Conservation (phyloP, 2,888 invertebrate genomes). For the Stenolophus ochropezus region DNA sequence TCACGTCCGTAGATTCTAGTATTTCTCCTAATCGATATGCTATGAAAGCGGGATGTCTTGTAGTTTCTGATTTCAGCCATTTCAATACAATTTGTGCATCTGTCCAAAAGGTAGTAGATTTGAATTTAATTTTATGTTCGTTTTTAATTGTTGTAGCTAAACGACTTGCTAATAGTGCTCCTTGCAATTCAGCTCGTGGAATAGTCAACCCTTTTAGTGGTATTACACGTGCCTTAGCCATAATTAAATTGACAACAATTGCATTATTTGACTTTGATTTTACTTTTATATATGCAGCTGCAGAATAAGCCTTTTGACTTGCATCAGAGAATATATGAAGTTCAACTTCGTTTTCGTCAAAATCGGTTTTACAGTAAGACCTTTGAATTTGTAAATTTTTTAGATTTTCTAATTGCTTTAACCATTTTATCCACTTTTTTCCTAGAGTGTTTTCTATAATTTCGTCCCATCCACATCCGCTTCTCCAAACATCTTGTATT, state of each 20-base stretch:
- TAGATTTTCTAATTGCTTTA: conserved; percentile 60
- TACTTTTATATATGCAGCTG: conserved; percentile 63
- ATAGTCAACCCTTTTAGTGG: no score
- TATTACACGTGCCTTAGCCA: no score
- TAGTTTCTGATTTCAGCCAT: conserved; percentile 64
- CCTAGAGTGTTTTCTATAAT: conserved; percentile 61
- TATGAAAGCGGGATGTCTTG: conserved; percentile 64
- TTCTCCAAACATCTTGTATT: conserved; percentile 60
- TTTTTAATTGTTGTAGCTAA: no score
- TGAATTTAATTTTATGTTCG: no score
- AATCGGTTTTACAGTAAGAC: conserved; percentile 55
- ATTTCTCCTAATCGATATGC: conserved; percentile 64
- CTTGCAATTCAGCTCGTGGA: no score
- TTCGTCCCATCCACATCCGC: conserved; percentile 56
- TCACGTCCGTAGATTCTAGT: conserved; percentile 49
- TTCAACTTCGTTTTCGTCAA: conserved; percentile 5
- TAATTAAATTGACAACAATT: no score
- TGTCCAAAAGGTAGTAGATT: conserved; percentile 65
- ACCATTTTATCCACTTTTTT: conserved; percentile 62
- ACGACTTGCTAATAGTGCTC: no score
- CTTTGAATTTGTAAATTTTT: conserved; percentile 62
- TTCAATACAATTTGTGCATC: conserved; percentile 65
- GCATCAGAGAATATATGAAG: conserved; percentile 61
- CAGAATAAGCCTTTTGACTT: conserved; percentile 62
- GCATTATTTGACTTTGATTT: no score